Evolutionary conservation across 2,113 vertebrate species (phyloP), one percentile per base, ranked within the genome.

Genomic region (Cinclus cinclus): DNA sequence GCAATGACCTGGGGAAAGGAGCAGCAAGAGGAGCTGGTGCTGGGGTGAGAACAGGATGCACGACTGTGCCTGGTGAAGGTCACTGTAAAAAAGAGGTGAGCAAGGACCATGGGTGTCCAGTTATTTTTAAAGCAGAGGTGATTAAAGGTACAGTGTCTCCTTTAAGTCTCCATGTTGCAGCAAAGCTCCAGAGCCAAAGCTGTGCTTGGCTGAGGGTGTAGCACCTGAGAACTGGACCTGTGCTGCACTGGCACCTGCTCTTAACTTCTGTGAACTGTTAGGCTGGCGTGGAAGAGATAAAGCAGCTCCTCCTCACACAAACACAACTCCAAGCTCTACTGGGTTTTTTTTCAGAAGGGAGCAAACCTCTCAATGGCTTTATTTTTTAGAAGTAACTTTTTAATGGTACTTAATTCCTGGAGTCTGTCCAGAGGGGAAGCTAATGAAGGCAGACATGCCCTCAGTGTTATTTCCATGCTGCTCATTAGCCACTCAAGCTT

Each of bases 321-420:
- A 49, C n/a, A 64, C 70, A 83, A 78, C 84, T 83, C 71, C 7
- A 41, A 70, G 35, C 23, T 67, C 23, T 16, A 35, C 56, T 56
- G 80, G 31, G 30, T 79, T 67, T 83, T 96, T 37, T 96, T 96
- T 96, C 95, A 96, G 95, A 97, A 96, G 95, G 90, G 95, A 97
- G 95, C 95, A 97, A 96, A 89, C 69, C 69, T 91, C 88, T 79
- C 68, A 27, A 42, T 71, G 82, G 93, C 96, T 96, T 95, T 95
- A 94, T 91, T 96, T 97, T 95, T 96, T 89, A 91, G 91, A 90
- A 89, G 67, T 82, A 84, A 93, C 89, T 95, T 96, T 95, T 94
- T 96, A 82, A 92, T 9, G 39, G 83, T 93, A 91, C 78, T 78
- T 39, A 76, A 64, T 74, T 74, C 56, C 50, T 56, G 33, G 68